Base-by-base conservation (phyloP, 2,888 invertebrate genomes). In the Epinotia brunnichana region DNA sequence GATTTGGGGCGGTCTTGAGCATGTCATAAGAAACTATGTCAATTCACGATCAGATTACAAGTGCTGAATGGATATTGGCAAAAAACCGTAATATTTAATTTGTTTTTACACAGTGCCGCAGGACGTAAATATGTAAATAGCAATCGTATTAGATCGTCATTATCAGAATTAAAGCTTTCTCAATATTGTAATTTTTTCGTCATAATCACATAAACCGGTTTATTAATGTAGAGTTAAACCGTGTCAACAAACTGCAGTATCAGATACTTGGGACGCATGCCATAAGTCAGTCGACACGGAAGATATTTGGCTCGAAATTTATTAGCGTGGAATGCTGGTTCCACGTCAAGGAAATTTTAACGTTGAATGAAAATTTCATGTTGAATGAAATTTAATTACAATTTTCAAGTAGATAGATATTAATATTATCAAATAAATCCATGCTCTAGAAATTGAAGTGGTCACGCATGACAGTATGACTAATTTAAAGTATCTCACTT, bases 281-380 rank as follows among this genome's bases (percentile, higher is more conserved):
- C 86, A 85, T 81, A 79, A 80, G 84, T 87, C 85, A 85, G 85
- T 80, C 77, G 81, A 85, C 81, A 84, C 88, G 89, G 90, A 90
- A 90, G 88, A 85, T 81, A 79, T 81, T 80, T 53, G 29, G 51
- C 68, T 53, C 15, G 48, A 69, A 51, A 73, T 73, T 57, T 73
- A 82, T 83, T 86, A 87, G 10, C 59, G 24, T 39, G 51, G 51
- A 73, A 72, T 63, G 19, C 68, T 62, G 51, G 62, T 57, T 73
- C 41, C 51, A 51, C 68, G 67, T 68, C 72, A 68, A 60, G 53
- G 61, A 73, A 68, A 73, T 63, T 69, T 44, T 59, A 53, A 57
- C 69, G 62, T 57, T 73, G 63, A 73, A 73, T 72, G 72, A 72
- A 68, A 44, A 56, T 72, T 68, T 62, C 68, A 56, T 29, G 10